Evolutionary conservation across 2,888 invertebrate species (phyloP), one percentile per base, ranked within the genome.

Genomic region (Eumerus sabulonum): DNA sequence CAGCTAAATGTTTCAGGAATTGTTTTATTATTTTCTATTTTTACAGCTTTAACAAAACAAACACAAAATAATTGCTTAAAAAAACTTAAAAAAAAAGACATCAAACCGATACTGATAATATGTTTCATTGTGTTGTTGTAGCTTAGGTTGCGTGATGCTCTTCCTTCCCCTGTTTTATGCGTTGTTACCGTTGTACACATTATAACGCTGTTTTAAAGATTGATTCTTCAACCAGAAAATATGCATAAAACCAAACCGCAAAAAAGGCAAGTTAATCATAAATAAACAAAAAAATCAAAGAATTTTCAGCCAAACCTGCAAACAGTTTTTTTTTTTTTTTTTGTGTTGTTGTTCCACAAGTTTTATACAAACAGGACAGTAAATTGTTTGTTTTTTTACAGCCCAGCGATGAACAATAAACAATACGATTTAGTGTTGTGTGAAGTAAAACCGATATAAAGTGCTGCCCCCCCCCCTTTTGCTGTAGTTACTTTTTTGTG

Each of bases 51-150:
- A 62, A 56, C 48, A 50, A 56, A 44, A 56, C 60, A 60, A 47
- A 60, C 45, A 45, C 51, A 70, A 48, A 40, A n/a, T 40, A 40
- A 40, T 40, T 40, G 9, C n/a, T 7, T 7, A 40, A 56, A 60
- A 47, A 60, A 54, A 66, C 48, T 42, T 45, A 71, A 51, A 54
- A 56, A 70, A 73, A 67, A 57, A 74, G 68, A 60, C 42, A 73
- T 73, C 42, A 72, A 77, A 77, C 73, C 73, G 67, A 73, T 79
- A 79, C 74, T 79, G 74, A 79, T 79, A 79, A 51, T 74, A 83
- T 84, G 83, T 84, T 84, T 84, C 83, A 66, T 85, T 83, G 83
- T 82, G 82, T 88, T 89, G 48, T 86, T 97, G 96, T 98, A 98
- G 85, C 85, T 84, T 85, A 85, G 85, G 85, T 85, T 84, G 84